Base-by-base conservation (phyloP, 2,797 vertebrate species). In the Sebastes oblongus region DNA sequence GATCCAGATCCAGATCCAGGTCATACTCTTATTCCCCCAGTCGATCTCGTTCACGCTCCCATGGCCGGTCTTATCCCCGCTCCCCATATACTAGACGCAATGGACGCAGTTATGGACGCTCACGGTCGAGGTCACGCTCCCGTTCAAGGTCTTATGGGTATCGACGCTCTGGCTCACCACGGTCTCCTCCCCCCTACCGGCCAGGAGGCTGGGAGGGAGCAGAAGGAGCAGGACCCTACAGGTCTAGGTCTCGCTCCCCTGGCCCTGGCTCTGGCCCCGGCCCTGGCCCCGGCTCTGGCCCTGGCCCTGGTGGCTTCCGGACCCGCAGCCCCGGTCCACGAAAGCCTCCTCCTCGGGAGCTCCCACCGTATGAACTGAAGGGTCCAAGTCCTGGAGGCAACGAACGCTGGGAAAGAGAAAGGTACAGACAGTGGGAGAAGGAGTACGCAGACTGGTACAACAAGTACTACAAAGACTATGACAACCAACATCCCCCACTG, bases 371-470 rank as follows among this genome's bases (percentile, higher is more conserved):
- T 56, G 92, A 94, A 14, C 29, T 89, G 30, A 95, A 95, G 72
- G 88, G 90, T 62, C 72, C 65, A 0, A 96, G 93, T 32, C 96
- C 98, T 4, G 97, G 97, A 65, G 95, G 96, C 14, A 96, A 96
- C 70, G 98, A 99, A 59, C 96, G 96, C 0, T 99, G 95, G 88
- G 98, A 99, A 78, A 97, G 98, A 88, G 98, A 99, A 8, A 90
- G 96, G 1, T 98, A 97, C 80, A 94, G 97, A 67, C 96, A 99
- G 74, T 99, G 98, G 98, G 98, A 99, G 86, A 95, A 97, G 77
- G 97, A 98, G 67, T 99, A 98, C 11, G 88, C 97, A 32, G 98
- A 99, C 67, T 99, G 98, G 98, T 99, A 98, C 32, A 97, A 99
- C 75, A 98, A 98, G 82, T 98, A 98, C 72, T 97, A 97, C 88